Conservation (phyloP, 2,797 vertebrate genomes). For the Malacoctenus gilli region DNA sequence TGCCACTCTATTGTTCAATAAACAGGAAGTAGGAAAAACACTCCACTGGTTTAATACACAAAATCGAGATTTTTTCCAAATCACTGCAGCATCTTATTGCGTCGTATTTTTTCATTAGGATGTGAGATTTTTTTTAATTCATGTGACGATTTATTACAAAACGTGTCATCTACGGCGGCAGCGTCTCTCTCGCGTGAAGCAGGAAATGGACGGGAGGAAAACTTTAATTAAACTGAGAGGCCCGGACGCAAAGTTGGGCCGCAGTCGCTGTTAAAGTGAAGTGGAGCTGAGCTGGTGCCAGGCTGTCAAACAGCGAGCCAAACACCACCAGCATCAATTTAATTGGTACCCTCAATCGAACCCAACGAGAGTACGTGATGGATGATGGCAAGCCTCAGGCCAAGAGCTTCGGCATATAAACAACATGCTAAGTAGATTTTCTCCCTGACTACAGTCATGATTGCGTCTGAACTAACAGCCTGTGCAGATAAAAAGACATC, state of each 20-base stretch:
- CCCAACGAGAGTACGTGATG: constrained; percentile 23
- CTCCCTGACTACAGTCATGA: constrained; percentile 5
- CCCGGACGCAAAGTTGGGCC: constrained; percentile 6
- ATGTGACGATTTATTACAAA: background rate
- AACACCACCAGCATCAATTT: constrained; percentile 31
- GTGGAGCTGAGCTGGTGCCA: constrained; percentile 38
- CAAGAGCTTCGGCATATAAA: constrained; percentile 5
- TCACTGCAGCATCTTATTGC: no score
- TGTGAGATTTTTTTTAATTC: no score
- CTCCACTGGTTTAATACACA: no score
- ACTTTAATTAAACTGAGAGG: constrained; percentile 37
- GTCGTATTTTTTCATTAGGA: no score
- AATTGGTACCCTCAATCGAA: constrained; percentile 28
- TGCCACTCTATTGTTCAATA: no score
- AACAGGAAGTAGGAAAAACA: no score
- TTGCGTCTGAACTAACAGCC: background rate
- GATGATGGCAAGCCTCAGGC: constrained; percentile 5
- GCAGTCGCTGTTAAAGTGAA: constrained; percentile 25
- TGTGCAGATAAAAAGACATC: background rate
- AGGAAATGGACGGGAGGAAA: constrained; percentile 4
- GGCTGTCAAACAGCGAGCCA: constrained; percentile 41
- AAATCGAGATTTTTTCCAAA: no score
- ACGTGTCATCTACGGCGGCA: constrained; percentile 5
- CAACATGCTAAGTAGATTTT: background rate
- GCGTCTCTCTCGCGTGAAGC: constrained; percentile 3